Evolutionary conservation across 2,888 invertebrate genomes (phyloP).

Genomic region (Eupithecia dodoneata): DNA sequence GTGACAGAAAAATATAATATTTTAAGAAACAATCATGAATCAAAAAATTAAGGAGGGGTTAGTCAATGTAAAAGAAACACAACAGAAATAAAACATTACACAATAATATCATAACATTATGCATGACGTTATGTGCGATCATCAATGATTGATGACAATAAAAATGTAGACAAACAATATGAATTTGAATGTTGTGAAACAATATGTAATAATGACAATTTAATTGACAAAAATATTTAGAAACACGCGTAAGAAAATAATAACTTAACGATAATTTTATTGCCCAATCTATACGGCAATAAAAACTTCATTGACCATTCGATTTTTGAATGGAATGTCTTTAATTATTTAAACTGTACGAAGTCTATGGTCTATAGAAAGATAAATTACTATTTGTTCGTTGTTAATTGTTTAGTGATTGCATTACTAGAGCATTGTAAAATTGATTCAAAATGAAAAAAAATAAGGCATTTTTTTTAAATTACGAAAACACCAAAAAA

Average conservation of each 20-base stretch:
- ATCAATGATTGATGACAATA: neutral
- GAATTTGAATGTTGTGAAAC: neutral
- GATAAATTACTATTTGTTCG: neutral
- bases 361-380: neutral
- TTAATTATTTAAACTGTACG: neutral
- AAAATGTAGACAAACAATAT: neutral
- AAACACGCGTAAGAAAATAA: conserved; percentile 21
- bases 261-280: conserved; percentile 35
- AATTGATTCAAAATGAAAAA: neutral
- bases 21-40: neutral
- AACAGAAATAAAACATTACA: conserved; percentile 1
- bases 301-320: conserved; percentile 7
- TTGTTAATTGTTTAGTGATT: neutral
- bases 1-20: neutral
- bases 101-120: neutral
- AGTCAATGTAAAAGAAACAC: neutral
- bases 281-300: conserved; percentile 29
- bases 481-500: no score
- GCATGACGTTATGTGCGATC: neutral
- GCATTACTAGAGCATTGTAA: neutral
- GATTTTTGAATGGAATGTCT: neutral
- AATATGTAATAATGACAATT: neutral
- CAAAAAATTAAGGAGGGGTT: neutral
- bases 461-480: no score
- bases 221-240: neutral